Base-by-base conservation (phyloP, 2,888 invertebrate species). In the Caenorhabditis drosophilae region DNA sequence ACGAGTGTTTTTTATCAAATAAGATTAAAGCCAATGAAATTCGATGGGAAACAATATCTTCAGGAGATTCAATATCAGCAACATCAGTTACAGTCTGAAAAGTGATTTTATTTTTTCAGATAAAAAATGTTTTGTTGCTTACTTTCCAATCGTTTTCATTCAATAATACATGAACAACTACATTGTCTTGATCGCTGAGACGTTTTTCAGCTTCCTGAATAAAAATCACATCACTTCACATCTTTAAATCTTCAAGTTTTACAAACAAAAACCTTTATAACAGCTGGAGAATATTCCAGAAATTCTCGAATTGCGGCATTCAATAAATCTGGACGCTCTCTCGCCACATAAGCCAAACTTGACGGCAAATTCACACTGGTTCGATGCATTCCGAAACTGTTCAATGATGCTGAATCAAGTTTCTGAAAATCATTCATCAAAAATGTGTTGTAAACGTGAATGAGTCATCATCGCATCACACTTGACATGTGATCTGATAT, bases 41-140 rank as follows among this genome's bases (percentile, higher is more conserved):
- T 11, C 75, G 60, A 49, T 75, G 70, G 1, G 75, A 75, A 15
- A 75, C 70, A 36, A 75, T 75, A 52, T 75, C 75, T 0, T 61
- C 42, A 0, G 75, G 75, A 15, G 69, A 71, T 40, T 75, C 73
- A 40, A 75, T 75, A 50, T 75, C 75, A 1, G 75, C 75, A 7
- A 75, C 67, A 6, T 64, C 73, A 34, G 70, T 75, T 15, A 73
- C 70, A 11, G 54, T 60, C 71, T 75, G 27, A 4, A 45, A 35
- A 34, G 6, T 4, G 2, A 3, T 16, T 16, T 4, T 18, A 4
- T 40, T 40, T 6, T 9, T 18, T 40, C 4, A 12, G 16, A 45
- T 9, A 7, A 45, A 27, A 45, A 45, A 42, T 20, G 11, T 34
- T 47, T 34, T 36, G 4, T 36, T 36, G 36, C 4, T 35, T 26